Base-by-base conservation (phyloP, 2,888 invertebrate genomes). In the Tachina lurida region DNA sequence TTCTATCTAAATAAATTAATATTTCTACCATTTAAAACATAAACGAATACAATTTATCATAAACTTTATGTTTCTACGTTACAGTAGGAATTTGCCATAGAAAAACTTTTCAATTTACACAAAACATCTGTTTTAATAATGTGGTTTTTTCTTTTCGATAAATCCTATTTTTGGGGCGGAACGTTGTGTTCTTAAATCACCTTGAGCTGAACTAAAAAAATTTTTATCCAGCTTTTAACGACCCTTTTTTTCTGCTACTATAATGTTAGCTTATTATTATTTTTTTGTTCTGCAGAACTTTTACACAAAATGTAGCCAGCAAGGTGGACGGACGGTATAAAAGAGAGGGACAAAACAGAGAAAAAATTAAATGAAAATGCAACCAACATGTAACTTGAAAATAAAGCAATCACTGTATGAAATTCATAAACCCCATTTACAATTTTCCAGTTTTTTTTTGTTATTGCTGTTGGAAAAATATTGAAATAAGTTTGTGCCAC, bases 401-500 rank as follows among this genome's bases (percentile, higher is more conserved):
- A 73, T 56, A n/a, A 47, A 19, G 56, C 45, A 73, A 67, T 67
- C 58, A 39, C 43, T n/a, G 2, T 60, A 45, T 58, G n/a, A 68
- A 81, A 68, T 81, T 68, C 68, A 81, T 62, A 68, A 80, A 75
- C 45, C 39, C 68, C 74, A 68, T 60, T 74, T 58, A 22, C 47
- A 73, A 31, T 49, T 65, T 58, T 19, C 39, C 47, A 9, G 31
- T 31, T 31, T 19, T 45, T 49, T 41, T 41, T 15, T 80, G n/a
- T 19, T 54, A n/a, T 45, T 71, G 52, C 17, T 60, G 41, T 22
- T 54, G 49, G n/a, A 54, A 81, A 31, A 77, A 56, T 63, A 81
- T 76, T 80, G 68, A 81, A 81, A 81, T 49, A 70, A 70, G 63
- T 85, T 85, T 62, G 52, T 75, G 82, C 82, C 80, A 74, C 84